A percentile compares a stretch with the other conserved stretches of the same genome.
Evolutionary conservation across 2,888 invertebrate species (phyloP).

Genomic region (Leptopilina syphax): DNA sequence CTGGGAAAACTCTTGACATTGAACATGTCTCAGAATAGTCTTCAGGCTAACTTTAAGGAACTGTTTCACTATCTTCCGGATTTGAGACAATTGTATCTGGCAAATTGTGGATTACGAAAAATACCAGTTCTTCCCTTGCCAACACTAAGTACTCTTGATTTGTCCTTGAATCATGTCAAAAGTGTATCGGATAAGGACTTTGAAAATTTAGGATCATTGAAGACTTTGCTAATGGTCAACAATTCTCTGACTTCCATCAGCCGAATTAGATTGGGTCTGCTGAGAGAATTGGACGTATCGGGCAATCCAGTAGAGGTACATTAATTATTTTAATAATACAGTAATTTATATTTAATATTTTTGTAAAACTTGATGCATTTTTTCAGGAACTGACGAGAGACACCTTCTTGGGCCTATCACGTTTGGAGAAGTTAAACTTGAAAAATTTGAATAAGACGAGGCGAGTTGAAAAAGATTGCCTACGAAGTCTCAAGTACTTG

Average conservation of each 20-base stretch:
- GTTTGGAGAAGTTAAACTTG: slow-evolving; percentile 86
- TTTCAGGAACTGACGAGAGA: slow-evolving; percentile 83
- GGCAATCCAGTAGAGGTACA: slow-evolving; percentile 86
- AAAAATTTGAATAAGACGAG: slow-evolving; percentile 85
- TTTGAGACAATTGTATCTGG: slow-evolving; percentile 86
- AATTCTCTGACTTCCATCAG: slow-evolving; percentile 88
- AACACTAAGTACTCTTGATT: slow-evolving; percentile 87
- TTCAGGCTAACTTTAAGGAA: slow-evolving; percentile 88
- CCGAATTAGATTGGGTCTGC: slow-evolving; percentile 83
- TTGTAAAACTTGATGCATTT: slow-evolving; percentile 10
- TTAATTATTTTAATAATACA: not conserved
- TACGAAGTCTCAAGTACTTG: slow-evolving; percentile 83
- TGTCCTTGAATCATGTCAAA: slow-evolving; percentile 86
- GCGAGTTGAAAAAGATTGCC: slow-evolving; percentile 85
- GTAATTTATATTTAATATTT: not conserved
- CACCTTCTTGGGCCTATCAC: slow-evolving; percentile 84
- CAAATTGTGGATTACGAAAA: slow-evolving; percentile 86
- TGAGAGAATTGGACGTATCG: slow-evolving; percentile 88
- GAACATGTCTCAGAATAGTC: slow-evolving; percentile 88
- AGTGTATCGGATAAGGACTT: slow-evolving; percentile 84
- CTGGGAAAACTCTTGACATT: slow-evolving; percentile 87
- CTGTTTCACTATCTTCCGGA: slow-evolving; percentile 91
- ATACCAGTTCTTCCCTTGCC: slow-evolving; percentile 88
- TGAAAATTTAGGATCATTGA: slow-evolving; percentile 84
- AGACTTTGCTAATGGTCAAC: slow-evolving; percentile 86